phyloP scores from a whole-genome alignment of 2,113 vertebrate genomes.

The Lathamus discolor region DNA sequence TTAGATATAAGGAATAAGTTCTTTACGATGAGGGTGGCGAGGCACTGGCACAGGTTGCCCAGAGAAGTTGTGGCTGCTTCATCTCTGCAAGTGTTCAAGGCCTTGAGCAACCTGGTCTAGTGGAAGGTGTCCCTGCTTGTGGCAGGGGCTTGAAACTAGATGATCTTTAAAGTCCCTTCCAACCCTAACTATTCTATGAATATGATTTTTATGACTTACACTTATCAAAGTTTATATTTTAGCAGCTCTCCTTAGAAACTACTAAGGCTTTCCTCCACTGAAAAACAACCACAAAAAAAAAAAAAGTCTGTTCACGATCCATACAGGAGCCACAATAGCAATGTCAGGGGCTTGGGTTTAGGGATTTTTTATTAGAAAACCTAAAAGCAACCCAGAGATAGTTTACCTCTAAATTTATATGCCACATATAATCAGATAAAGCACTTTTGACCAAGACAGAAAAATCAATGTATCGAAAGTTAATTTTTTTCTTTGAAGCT shows the following conservation, averaged over 20 bases:
- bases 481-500: neutral
- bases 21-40: neutral
- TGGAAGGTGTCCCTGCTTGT: neutral
- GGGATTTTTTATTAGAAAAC: neutral
- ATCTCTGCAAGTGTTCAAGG: neutral
- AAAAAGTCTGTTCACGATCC: neutral
- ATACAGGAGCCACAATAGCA: neutral
- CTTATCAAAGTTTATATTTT: neutral
- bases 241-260: neutral
- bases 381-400: neutral
- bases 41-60: neutral
- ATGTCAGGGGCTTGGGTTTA: neutral
- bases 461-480: neutral
- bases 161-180: neutral
- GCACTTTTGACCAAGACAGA: neutral
- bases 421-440: neutral
- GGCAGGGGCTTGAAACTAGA: neutral
- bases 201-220: neutral
- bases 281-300: neutral
- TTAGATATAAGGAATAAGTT: no score
- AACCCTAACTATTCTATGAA: neutral
- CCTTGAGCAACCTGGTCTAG: neutral
- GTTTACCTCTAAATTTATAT: neutral
- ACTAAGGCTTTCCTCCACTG: neutral
- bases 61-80: neutral